phyloP scores from a whole-genome alignment of 2,888 invertebrate species.

The Drosophila barbarae region DNA sequence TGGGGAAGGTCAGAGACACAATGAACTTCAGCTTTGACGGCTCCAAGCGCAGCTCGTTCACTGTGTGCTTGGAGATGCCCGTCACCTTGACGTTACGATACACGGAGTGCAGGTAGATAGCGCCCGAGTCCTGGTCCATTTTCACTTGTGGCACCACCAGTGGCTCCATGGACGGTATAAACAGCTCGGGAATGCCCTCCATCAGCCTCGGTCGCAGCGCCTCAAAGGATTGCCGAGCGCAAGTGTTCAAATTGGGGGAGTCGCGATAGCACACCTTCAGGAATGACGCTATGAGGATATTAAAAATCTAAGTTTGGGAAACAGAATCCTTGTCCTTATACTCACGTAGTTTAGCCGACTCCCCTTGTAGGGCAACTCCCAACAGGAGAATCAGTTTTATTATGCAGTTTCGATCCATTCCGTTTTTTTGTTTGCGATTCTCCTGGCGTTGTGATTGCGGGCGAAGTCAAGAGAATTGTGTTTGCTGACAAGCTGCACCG shows the following conservation, averaged over 20 bases:
- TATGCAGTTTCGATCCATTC: conserved; percentile 39
- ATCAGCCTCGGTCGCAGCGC: conserved; percentile 82
- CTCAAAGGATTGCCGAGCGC: conserved; percentile 83
- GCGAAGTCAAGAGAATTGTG: conserved; percentile 31
- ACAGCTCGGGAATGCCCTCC: conserved; percentile 85
- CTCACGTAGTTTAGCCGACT: conserved; percentile 49
- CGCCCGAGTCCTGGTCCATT: conserved; percentile 85
- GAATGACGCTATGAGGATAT: conserved; percentile 82
- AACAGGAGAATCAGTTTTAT: conserved; percentile 41
- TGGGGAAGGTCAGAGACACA: conserved; percentile 84
- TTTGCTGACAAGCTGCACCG: conserved; percentile 20
- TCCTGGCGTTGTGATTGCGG: not conserved
- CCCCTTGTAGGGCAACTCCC: conserved; percentile 23
- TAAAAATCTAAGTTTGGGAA: too few relatives aligned
- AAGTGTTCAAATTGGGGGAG: conserved; percentile 82
- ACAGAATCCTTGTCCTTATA: not conserved
- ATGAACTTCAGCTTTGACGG: conserved; percentile 80
- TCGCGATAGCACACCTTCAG: conserved; percentile 84
- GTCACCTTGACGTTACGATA: conserved; percentile 84
- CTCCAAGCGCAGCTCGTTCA: conserved; percentile 83
- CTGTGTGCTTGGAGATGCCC: conserved; percentile 84
- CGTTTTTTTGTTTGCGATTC: conserved; percentile 3
- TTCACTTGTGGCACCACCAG: conserved; percentile 84
- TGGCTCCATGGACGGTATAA: conserved; percentile 86
- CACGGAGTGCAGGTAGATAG: conserved; percentile 85